Base-by-base conservation (phyloP, 2,888 invertebrate species). In the Sicus ferrugineus region DNA sequence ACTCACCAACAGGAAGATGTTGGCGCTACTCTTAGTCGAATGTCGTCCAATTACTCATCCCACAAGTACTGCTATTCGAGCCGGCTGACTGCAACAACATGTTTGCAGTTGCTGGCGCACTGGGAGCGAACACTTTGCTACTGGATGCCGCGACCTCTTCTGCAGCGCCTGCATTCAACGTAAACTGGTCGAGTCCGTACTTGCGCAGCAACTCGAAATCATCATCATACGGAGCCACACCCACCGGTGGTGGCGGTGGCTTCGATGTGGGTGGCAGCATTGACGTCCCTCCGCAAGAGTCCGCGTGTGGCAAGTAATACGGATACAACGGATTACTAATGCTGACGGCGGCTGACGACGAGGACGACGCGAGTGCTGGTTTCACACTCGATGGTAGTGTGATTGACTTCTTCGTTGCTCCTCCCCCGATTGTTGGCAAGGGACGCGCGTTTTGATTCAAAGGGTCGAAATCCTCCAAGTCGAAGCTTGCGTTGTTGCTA, bases 401-500 rank as follows among this genome's bases (percentile, higher is more conserved):
- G 71, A 79, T 82, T 9, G 83, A 81, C 75, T 80, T 84, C n/a
- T 11, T 2, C 16, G 50, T 16, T 52, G 65, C 69, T 19, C 59
- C 64, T 21, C 69, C 59, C 4, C 46, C 26, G 38, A 78, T 38
- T 42, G 77, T 69, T 11, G 85, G 85, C 70, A 85, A 68, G 70
- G 87, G 87, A 67, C 87, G 86, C 28, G 87, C 85, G 76, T 85
- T 85, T 74, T 83, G 81, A 78, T 85, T 87, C 23, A 91, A 83
- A 16, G 91, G 91, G 83, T 91, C 91, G 75, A 91, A 91, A 78
- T 91, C 91, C 75, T 91, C 90, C 59, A 89, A 80, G 76, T 86
- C 86, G 76, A 89, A 90, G 78, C 88, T 89, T 62, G 80, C 78
- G 70, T 89, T 88, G 59, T 88, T 87, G 72, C 90, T 90, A 83